Conservation (phyloP, 2,797 vertebrate species). For the Rhinophrynus dorsalis region DNA sequence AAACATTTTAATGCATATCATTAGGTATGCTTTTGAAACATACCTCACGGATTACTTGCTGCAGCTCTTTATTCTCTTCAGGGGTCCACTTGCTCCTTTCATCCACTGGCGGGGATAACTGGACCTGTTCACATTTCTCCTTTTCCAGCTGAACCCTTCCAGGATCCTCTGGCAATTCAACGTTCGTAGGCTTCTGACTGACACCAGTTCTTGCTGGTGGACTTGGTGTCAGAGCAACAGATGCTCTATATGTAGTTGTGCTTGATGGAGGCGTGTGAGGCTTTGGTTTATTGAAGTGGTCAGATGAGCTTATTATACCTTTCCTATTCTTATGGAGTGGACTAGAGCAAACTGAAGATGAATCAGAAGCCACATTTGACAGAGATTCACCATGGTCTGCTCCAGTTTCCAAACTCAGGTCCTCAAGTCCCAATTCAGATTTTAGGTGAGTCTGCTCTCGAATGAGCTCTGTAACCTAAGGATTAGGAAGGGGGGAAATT, state of each 20-base stretch:
- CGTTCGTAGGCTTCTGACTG: constrained; percentile 51
- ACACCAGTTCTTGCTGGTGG: constrained; percentile 69
- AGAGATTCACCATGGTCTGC: constrained; percentile 69
- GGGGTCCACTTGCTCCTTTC: constrained; percentile 58
- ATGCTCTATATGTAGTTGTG: constrained; percentile 77
- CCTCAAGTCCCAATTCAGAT: constrained; percentile 79
- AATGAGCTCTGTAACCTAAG: constrained; percentile 87
- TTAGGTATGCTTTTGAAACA: no score
- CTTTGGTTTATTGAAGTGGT: constrained; percentile 56
- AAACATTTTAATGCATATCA: no score
- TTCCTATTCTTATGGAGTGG: constrained; percentile 62
- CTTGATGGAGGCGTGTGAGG: constrained; percentile 54
- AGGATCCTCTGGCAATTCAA: constrained; percentile 57
- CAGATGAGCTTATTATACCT: constrained; percentile 56
- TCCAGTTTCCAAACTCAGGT: constrained; percentile 65
- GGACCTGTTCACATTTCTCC: constrained; percentile 55
- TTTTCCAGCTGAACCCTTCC: constrained; percentile 47
- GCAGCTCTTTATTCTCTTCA: constrained; percentile 74
- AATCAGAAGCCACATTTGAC: constrained; percentile 70
- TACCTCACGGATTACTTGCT: constrained; percentile 90
- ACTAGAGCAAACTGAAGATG: constrained; percentile 80
- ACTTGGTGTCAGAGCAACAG: constrained; percentile 82
- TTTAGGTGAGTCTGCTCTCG: constrained; percentile 88
- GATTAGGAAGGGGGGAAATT: neutral
- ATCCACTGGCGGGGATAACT: constrained; percentile 49